Conservation (phyloP, 2,888 invertebrate species). For the Ochropleura leucogaster region DNA sequence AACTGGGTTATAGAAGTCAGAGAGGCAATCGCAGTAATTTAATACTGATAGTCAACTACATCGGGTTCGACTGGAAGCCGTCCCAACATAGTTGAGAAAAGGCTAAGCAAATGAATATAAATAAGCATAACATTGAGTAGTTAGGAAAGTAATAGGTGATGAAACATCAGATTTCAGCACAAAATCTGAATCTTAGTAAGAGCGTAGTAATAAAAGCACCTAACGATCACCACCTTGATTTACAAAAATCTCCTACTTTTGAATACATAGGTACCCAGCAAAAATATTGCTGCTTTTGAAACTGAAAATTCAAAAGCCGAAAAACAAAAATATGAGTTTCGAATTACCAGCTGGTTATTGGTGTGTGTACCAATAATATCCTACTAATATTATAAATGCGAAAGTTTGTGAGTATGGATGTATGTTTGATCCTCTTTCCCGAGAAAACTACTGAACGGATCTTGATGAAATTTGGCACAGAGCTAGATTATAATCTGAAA, state of each 20-base stretch:
- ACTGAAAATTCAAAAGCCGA: neutral
- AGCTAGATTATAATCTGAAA: too few relatives aligned
- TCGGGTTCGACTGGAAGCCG: neutral
- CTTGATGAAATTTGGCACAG: too few relatives aligned
- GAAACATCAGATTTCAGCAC: neutral
- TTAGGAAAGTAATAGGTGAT: neutral
- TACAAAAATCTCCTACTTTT: neutral
- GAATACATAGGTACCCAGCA: neutral
- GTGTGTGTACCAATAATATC: too few relatives aligned
- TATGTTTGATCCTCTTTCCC: too few relatives aligned
- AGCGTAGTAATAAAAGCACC: neutral
- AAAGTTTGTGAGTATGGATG: too few relatives aligned
- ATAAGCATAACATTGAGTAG: neutral
- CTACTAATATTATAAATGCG: too few relatives aligned
- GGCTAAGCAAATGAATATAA: neutral
- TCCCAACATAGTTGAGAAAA: neutral
- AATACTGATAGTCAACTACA: neutral
- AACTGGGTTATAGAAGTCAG: neutral
- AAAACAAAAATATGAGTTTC: neutral
- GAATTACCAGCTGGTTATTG: neutral
- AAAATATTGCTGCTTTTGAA: neutral
- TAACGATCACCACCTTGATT: neutral
- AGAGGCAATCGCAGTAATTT: neutral
- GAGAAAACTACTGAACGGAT: too few relatives aligned
- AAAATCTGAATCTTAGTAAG: neutral